Evolutionary conservation across 2,888 invertebrate species (phyloP), one percentile per base, ranked within the genome.

Genomic region (Rhaphigaster nebulosa): DNA sequence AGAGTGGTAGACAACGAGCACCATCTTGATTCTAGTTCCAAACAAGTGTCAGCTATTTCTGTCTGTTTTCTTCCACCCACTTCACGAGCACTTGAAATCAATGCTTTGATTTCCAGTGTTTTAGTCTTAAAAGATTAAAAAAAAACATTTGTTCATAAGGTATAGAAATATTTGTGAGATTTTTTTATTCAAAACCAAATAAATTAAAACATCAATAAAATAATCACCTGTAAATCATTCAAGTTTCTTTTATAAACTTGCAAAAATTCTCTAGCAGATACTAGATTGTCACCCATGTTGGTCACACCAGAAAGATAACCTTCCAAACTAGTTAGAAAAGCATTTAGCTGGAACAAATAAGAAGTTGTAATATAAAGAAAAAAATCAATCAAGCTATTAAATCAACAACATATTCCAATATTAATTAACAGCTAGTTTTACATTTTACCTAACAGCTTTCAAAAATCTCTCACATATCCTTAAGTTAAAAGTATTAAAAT

Each of bases 191-290:
- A 34, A 15, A 70, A 76, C 13, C 8, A 90, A 12, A 41, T 54
- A 54, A 87, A 76, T 88, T 90, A 91, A 76, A 65, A 60, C 90
- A 91, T 20, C 23, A 60, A 34, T 38, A 76, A 20, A 45, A 29
- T 90, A 23, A 94, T 93, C 93, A 96, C 96, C 95, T 95, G 95
- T 92, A 97, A 94, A 93, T 97, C 97, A 93, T 95, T 95, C 93
- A 96, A 95, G 88, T 97, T 94, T 93, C 96, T 95, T 92, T 96
- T 95, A 93, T 97, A 97, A 92, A 96, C 94, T 93, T 96, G 95
- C 92, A 97, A 94, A 93, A 97, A 97, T 93, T 97, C 96, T 93
- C 95, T 95, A 84, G 97, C 96, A 94, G 95, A 95, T 15, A 94
- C 94, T 52, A 96, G 93, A 93, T 95, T 95, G 90, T 95, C 95